Conservation (phyloP, 2,113 vertebrate species). For the Polypterus bichir region DNA sequence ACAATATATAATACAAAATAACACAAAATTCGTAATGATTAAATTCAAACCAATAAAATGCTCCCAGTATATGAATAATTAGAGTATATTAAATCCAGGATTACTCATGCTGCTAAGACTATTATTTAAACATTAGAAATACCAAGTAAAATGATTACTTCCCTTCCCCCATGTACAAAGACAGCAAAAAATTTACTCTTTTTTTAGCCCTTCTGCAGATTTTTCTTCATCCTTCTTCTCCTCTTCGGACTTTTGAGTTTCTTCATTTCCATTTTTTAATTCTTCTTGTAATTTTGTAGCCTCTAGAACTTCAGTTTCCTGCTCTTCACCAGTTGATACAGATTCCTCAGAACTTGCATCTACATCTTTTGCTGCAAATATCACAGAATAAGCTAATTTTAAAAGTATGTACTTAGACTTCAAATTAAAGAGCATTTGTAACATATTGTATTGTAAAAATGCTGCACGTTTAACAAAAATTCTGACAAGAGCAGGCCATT, state of each 20-base stretch:
- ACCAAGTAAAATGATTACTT: not conserved
- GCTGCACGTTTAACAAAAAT: no score
- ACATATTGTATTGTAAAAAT: not conserved
- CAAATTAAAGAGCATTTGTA: not conserved
- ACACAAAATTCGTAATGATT: no score
- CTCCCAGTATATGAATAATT: no score
- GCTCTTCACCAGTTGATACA: constrained; percentile 64
- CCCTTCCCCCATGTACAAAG: not conserved
- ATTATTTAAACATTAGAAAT: not conserved
- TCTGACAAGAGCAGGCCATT: no score
- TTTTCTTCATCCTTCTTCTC: constrained; percentile 48
- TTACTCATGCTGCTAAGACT: no score
- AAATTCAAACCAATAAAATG: no score
- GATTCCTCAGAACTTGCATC: constrained; percentile 74
- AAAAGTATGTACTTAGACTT: not conserved
- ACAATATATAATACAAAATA: no score
- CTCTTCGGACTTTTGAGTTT: constrained; percentile 14
- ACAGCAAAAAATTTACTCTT: constrained; percentile 58
- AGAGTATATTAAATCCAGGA: no score
- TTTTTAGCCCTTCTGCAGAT: constrained; percentile 54
- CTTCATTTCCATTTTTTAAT: constrained; percentile 12
- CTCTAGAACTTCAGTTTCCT: constrained; percentile 50
- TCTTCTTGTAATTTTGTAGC: constrained; percentile 42
- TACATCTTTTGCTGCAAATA: constrained; percentile 34
- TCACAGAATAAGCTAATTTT: not conserved